Evolutionary conservation across 2,888 invertebrate species (phyloP).

Genomic region (Fabriciana adippe): DNA sequence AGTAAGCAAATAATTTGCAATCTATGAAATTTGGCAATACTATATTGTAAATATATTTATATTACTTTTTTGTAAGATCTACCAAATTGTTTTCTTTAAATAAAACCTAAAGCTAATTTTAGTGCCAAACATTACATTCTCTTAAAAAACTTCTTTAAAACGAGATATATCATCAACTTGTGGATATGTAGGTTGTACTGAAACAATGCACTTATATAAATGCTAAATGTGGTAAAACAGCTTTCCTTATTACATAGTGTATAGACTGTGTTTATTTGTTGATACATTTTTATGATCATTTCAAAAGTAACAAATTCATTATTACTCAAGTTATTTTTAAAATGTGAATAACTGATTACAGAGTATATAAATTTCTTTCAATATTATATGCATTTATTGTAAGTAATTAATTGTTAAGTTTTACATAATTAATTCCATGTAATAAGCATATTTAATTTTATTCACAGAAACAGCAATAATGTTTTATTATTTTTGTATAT

Average conservation of each 20-base stretch:
- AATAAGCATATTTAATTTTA: conserved; percentile 26
- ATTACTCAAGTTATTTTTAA: not conserved
- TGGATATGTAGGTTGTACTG: conserved; percentile 1
- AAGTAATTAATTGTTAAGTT: conserved; percentile 26
- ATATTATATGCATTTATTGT: conserved; percentile 13
- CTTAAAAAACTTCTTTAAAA: not conserved
- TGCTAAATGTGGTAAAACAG: too few relatives aligned
- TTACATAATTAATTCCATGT: conserved; percentile 11
- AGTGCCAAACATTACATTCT: conserved; percentile 25
- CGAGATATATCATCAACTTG: not conserved
- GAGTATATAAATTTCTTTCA: not conserved
- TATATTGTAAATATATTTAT: not conserved
- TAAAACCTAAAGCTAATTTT: conserved; percentile 5
- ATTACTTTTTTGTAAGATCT: not conserved
- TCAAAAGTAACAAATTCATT: too few relatives aligned
- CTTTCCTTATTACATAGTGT: too few relatives aligned
- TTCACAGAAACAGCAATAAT: conserved; percentile 16
- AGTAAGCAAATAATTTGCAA: too few relatives aligned
- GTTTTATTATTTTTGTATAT: conserved; percentile 23
- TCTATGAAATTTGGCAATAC: too few relatives aligned
- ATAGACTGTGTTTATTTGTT: too few relatives aligned
- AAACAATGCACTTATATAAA: too few relatives aligned
- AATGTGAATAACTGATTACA: not conserved
- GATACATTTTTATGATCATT: too few relatives aligned
- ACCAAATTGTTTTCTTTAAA: not conserved